These are phyloP conservation scores for Perodicticus potto DNA, from an alignment of 2,797 vertebrate genomes.

Conservation along the genomic window DNA sequence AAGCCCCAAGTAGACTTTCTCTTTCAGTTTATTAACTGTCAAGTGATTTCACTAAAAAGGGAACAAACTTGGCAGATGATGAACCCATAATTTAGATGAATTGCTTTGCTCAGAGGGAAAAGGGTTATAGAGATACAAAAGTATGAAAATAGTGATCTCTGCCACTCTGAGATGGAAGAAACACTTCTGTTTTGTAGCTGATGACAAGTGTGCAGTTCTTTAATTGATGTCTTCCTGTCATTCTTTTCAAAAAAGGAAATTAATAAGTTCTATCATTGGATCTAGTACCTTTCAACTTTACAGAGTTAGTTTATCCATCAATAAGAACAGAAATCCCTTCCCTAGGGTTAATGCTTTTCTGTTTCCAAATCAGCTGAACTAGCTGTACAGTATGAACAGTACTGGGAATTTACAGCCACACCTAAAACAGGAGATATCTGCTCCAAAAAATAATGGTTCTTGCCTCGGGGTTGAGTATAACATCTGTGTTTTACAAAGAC, in stretches of 20 bases:
- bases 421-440: not conserved
- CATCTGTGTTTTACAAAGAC: not conserved
- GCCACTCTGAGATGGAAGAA: constrained; percentile 48
- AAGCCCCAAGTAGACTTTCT: constrained; percentile 62
- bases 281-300: not conserved
- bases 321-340: constrained; percentile 1
- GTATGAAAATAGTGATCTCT: constrained; percentile 34
- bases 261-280: not conserved
- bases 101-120: constrained; percentile 65
- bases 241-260: constrained; percentile 52
- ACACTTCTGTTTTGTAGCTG: constrained; percentile 59
- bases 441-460: not conserved
- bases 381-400: not conserved
- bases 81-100: constrained; percentile 70
- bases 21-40: constrained; percentile 77
- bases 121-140: constrained; percentile 32
- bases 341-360: not conserved
- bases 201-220: not conserved
- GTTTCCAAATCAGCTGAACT: not conserved
- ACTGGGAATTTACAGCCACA: not conserved
- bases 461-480: not conserved
- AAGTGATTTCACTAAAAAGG: constrained; percentile 77
- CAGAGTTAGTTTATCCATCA: not conserved
- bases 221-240: constrained; percentile 63
- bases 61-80: constrained; percentile 64